Percentiles rank a stretch among this genome's conserved stretches.
Conservation (phyloP, 2,113 vertebrate species). For the Athene cunicularia region DNA sequence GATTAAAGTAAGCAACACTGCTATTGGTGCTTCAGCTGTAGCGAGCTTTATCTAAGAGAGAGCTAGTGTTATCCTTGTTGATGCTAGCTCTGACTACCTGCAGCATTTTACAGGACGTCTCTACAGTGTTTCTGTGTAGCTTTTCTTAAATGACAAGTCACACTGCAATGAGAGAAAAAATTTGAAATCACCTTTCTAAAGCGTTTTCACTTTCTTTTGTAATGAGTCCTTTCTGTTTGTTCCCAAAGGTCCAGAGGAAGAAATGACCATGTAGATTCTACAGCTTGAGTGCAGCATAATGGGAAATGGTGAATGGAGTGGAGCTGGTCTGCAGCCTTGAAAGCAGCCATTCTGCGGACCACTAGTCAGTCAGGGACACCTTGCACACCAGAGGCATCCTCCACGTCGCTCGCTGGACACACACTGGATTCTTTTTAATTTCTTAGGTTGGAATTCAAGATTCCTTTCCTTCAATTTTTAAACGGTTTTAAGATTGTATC, state of each 20-base stretch:
- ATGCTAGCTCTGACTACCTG: background rate
- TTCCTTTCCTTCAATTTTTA: constrained; percentile 56
- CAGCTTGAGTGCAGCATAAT: constrained; percentile 82
- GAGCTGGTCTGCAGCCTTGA: constrained; percentile 92
- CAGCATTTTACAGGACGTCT: background rate
- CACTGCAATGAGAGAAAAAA: background rate
- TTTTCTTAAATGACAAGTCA: background rate
- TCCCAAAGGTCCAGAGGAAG: constrained; percentile 83
- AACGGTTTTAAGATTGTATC: constrained; percentile 56
- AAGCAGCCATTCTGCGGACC: constrained; percentile 72
- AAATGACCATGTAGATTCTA: constrained; percentile 92
- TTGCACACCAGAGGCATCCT: constrained; percentile 44
- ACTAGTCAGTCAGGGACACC: constrained; percentile 52
- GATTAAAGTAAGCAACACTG: constrained; percentile 40
- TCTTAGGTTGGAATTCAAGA: constrained; percentile 12
- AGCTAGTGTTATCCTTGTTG: background rate
- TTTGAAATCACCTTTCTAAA: background rate
- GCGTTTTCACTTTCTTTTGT: background rate
- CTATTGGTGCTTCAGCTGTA: constrained; percentile 26
- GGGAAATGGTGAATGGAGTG: constrained; percentile 90
- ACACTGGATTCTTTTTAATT: constrained; percentile 45
- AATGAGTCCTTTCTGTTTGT: constrained; percentile 36
- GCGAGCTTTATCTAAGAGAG: constrained; percentile 3
- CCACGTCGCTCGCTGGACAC: constrained; percentile 14
- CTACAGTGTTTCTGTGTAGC: background rate